Evolutionary conservation across 2,888 invertebrate species (phyloP).

Genomic region (Napeogenes inachia): DNA sequence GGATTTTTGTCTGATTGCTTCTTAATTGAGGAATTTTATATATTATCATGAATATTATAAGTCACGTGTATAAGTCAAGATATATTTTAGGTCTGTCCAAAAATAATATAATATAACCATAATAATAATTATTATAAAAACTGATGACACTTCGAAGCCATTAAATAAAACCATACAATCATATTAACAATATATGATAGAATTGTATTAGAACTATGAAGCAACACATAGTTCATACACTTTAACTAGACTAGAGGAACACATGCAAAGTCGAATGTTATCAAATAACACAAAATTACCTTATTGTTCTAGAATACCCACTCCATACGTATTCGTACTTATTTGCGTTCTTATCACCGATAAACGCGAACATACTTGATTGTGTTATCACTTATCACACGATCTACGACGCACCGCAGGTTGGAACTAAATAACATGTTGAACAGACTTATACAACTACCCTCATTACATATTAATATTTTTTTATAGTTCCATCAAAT

Average conservation of each 20-base stretch:
- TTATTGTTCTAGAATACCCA: constrained; percentile 52
- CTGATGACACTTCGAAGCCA: too few relatives aligned
- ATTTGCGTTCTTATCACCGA: constrained; percentile 69
- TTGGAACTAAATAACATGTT: constrained; percentile 14
- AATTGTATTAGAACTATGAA: too few relatives aligned
- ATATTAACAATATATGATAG: too few relatives aligned
- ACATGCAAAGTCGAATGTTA: constrained; percentile 6
- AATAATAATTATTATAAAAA: too few relatives aligned
- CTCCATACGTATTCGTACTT: constrained; percentile 57
- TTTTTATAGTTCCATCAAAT: background rate
- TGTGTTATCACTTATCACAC: constrained; percentile 68
- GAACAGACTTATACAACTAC: constrained; percentile 20
- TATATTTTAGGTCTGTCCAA: too few relatives aligned
- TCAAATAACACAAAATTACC: constrained; percentile 38
- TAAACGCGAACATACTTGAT: constrained; percentile 70
- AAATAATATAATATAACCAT: too few relatives aligned
- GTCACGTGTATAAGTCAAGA: too few relatives aligned
- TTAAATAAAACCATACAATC: too few relatives aligned
- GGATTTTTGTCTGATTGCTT: too few relatives aligned
- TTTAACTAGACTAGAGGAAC: constrained; percentile 54
- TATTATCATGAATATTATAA: too few relatives aligned
- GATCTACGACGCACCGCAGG: constrained; percentile 47
- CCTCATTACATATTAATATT: constrained; percentile 9
- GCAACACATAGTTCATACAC: constrained; percentile 45
- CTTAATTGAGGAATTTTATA: too few relatives aligned